phyloP scores from a whole-genome alignment of 2,797 vertebrate species.

The Pampus argenteus region DNA sequence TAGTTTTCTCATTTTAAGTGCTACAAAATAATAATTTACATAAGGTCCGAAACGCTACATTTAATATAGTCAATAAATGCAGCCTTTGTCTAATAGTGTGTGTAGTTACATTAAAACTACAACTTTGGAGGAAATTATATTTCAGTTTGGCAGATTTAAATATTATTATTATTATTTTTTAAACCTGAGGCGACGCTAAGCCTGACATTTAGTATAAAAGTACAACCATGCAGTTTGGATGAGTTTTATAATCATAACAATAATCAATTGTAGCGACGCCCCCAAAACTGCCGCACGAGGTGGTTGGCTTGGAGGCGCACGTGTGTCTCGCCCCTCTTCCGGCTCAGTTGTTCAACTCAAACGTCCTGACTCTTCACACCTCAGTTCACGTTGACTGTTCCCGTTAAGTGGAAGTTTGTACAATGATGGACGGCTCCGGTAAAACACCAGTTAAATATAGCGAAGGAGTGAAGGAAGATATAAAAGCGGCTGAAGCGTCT shows the following conservation, averaged over 20 bases:
- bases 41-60: not conserved
- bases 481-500: not conserved
- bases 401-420: no score
- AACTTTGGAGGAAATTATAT: not conserved
- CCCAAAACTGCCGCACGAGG: not conserved
- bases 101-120: not conserved
- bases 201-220: no score
- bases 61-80: not conserved
- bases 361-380: no score
- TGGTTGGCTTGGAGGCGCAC: slow-evolving; percentile 1
- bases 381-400: not conserved
- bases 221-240: no score
- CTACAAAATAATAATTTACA: not conserved
- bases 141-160: not conserved
- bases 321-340: slow-evolving; percentile 2
- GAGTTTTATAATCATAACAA: no score
- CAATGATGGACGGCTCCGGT: slow-evolving; percentile 27
- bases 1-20: no score
- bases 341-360: no score
- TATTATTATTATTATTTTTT: no score
- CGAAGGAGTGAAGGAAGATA: not conserved
- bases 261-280: no score
- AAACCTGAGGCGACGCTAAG: no score
- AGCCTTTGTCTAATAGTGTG: no score
- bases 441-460: not conserved